Evolutionary conservation across 2,113 vertebrate species (phyloP).

Genomic region (Lepisosteus oculatus): DNA sequence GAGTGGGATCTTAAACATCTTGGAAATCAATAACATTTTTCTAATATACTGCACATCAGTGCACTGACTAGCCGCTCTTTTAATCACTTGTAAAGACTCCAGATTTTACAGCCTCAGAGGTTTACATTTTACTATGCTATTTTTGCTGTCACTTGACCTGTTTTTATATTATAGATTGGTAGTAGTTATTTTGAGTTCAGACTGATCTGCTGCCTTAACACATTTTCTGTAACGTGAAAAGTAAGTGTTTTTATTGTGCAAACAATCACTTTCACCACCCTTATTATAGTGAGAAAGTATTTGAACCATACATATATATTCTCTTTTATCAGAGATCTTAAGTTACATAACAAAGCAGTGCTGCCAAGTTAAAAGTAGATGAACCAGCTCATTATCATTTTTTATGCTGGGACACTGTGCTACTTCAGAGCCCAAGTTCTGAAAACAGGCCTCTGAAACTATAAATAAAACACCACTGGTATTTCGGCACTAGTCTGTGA

Average conservation of each 20-base stretch:
- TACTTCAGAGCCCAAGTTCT: slow-evolving; percentile 6
- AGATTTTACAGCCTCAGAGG: no score
- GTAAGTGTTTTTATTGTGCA: not conserved
- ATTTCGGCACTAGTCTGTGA: slow-evolving; percentile 14
- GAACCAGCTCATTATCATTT: slow-evolving; percentile 16
- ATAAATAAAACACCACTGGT: slow-evolving; percentile 35
- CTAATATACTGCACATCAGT: no score
- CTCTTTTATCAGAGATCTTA: slow-evolving; percentile 5
- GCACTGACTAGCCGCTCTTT: no score
- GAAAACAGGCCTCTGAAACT: slow-evolving; percentile 11
- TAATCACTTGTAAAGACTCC: no score
- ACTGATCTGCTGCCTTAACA: not conserved
- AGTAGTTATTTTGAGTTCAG: no score
- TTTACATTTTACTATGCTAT: no score
- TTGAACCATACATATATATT: not conserved
- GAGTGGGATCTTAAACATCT: no score
- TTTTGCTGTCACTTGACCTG: no score
- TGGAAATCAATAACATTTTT: no score
- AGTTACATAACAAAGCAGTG: slow-evolving; percentile 18
- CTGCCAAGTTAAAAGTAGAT: slow-evolving; percentile 16
- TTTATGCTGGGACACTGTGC: slow-evolving; percentile 12
- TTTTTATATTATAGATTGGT: no score
- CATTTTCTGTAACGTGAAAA: not conserved
- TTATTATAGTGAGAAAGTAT: not conserved
- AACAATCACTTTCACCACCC: no score